Conservation (phyloP, 2,113 vertebrate genomes). For the Ciconia maguari region DNA sequence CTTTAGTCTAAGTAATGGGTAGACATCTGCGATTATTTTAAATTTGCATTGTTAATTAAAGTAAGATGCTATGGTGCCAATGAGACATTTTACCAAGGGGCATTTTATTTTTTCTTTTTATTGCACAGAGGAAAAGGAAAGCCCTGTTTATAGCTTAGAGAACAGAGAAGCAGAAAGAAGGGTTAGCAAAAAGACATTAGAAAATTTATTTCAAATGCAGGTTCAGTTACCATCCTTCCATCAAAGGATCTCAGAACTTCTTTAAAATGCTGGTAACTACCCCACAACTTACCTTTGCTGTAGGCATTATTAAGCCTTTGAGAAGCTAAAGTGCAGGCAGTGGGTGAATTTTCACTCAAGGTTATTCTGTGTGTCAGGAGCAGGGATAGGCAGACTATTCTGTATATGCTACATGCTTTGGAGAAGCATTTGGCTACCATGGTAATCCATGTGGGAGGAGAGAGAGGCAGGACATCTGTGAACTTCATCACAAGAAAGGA, state of each 20-base stretch:
- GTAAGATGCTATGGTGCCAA: background rate
- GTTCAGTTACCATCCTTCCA: background rate
- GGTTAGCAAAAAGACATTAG: background rate
- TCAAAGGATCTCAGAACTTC: background rate
- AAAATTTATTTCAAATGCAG: background rate
- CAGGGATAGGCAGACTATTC: background rate
- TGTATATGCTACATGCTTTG: background rate
- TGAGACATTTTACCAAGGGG: background rate
- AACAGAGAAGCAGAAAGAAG: background rate
- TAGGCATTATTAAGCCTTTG: background rate
- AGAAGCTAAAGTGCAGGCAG: background rate
- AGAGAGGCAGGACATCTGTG: background rate
- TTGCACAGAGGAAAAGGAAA: background rate
- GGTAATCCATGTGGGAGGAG: background rate
- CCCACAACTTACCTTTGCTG: background rate
- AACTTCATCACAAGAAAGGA: background rate
- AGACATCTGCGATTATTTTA: background rate
- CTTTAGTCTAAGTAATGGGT: background rate
- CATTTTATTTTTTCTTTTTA: background rate
- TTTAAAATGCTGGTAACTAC: background rate
- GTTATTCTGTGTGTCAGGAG: background rate
- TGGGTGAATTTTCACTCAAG: background rate
- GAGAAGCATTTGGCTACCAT: background rate
- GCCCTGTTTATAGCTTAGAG: background rate
- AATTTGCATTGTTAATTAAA: background rate